phyloP scores from a whole-genome alignment of 2,888 invertebrate species.

The Slavum lentiscoides region DNA sequence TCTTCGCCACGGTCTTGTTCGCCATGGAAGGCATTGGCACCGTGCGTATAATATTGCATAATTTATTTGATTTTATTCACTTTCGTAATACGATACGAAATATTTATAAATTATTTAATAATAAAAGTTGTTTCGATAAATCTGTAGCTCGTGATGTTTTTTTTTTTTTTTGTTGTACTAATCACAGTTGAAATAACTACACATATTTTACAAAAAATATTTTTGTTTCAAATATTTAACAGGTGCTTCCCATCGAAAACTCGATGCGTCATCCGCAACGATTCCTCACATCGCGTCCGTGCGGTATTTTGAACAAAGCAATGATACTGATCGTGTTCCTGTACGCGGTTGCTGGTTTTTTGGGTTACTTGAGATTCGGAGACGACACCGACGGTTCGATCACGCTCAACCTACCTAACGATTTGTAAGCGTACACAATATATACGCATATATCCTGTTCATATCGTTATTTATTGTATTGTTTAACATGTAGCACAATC shows the following conservation, averaged over 20 bases:
- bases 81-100: too few species aligned
- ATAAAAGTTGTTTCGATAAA: too few species aligned
- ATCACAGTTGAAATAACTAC: too few species aligned
- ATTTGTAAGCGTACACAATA: slow-evolving; percentile 63
- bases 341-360: slow-evolving; percentile 84
- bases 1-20: slow-evolving; percentile 93
- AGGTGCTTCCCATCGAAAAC: slow-evolving; percentile 93
- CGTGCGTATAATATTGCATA: slow-evolving; percentile 59
- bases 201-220: too few species aligned
- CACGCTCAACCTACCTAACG: slow-evolving; percentile 78
- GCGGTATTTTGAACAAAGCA: slow-evolving; percentile 83
- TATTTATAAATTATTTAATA: too few species aligned
- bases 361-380: slow-evolving; percentile 86
- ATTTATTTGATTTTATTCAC: too few species aligned
- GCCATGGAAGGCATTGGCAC: slow-evolving; percentile 96
- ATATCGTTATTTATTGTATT: too few species aligned
- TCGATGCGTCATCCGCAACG: slow-evolving; percentile 83
- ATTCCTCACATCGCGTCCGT: slow-evolving; percentile 74
- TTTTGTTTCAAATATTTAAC: neutral
- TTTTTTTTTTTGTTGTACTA: too few species aligned
- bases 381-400: slow-evolving; percentile 72
- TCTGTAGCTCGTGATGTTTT: too few species aligned
- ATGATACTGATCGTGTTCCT: slow-evolving; percentile 80
- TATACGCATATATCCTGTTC: too few species aligned
- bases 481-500: too few species aligned